Evolutionary conservation across 2,797 vertebrate genomes (phyloP).

Genomic region (Coendou prehensilis): DNA sequence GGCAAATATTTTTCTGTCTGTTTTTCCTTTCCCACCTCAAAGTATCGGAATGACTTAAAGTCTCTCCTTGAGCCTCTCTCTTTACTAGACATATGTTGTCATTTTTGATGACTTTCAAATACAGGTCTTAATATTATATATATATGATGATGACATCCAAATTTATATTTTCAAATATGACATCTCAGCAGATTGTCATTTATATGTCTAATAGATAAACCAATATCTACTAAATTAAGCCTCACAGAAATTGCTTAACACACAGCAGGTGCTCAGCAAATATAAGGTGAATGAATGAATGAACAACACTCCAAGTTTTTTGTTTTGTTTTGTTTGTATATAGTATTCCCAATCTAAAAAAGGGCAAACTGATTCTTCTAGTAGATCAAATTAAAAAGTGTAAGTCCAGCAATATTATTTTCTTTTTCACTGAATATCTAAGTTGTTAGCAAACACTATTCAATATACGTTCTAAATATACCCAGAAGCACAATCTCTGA

Average conservation of each 20-base stretch:
- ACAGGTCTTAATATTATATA: neutral
- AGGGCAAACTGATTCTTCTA: neutral
- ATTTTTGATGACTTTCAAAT: neutral
- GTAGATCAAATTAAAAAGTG: neutral
- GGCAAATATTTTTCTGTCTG: neutral
- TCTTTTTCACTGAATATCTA: neutral
- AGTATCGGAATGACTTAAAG: neutral
- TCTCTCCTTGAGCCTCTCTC: neutral
- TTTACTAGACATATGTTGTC: neutral
- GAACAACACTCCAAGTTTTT: neutral
- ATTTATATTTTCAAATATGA: neutral
- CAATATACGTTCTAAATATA: neutral
- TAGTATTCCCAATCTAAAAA: neutral
- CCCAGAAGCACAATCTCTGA: neutral
- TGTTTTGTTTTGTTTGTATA: neutral
- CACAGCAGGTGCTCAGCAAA: neutral
- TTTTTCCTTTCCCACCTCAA: neutral
- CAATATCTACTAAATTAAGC: neutral
- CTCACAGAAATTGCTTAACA: neutral
- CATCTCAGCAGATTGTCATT: neutral
- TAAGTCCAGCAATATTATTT: neutral
- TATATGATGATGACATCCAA: neutral
- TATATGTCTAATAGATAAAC: neutral
- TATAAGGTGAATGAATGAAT: neutral
- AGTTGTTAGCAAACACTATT: neutral